Conservation (phyloP, 2,113 vertebrate genomes). For the Colistium nudipinnis region DNA sequence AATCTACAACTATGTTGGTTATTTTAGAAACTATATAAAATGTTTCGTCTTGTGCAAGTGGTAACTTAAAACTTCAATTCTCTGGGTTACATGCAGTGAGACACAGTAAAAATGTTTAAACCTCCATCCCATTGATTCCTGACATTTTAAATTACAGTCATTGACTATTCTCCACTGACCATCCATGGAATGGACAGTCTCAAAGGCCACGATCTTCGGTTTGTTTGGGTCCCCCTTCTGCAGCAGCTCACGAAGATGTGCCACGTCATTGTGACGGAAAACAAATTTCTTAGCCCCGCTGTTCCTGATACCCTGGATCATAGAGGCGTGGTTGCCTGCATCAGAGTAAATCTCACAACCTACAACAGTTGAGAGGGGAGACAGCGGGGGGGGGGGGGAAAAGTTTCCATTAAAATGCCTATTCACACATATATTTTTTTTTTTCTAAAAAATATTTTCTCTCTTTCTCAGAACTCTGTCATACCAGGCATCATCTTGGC, state of each 20-base stretch:
- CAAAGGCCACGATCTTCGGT: conserved; percentile 97
- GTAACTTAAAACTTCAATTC: too few species aligned
- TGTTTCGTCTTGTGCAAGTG: too few species aligned
- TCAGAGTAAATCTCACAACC: conserved; percentile 98
- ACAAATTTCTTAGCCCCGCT: conserved; percentile 93
- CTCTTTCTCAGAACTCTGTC: too few species aligned
- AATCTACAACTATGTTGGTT: too few species aligned
- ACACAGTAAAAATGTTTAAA: not conserved
- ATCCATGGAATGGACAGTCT: conserved; percentile 99
- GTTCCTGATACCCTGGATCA: conserved; percentile 96
- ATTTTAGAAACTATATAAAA: too few species aligned
- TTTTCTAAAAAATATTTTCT: too few species aligned
- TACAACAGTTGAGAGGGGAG: conserved; percentile 55
- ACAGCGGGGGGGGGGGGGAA: not conserved
- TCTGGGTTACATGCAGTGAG: not conserved
- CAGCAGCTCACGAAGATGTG: conserved; percentile 87
- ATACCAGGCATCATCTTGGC: conserved; percentile 96
- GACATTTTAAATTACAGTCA: not conserved
- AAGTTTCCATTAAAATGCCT: not conserved
- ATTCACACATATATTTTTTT: not conserved
- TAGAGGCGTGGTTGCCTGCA: conserved; percentile 96
- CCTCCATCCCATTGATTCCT: not conserved
- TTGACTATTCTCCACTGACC: conserved; percentile 79
- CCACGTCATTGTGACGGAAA: conserved; percentile 92
- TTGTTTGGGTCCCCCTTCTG: conserved; percentile 85